Evolutionary conservation across 2,888 invertebrate species (phyloP), one percentile per base, ranked within the genome.

Genomic region (Leuctra nigra): DNA sequence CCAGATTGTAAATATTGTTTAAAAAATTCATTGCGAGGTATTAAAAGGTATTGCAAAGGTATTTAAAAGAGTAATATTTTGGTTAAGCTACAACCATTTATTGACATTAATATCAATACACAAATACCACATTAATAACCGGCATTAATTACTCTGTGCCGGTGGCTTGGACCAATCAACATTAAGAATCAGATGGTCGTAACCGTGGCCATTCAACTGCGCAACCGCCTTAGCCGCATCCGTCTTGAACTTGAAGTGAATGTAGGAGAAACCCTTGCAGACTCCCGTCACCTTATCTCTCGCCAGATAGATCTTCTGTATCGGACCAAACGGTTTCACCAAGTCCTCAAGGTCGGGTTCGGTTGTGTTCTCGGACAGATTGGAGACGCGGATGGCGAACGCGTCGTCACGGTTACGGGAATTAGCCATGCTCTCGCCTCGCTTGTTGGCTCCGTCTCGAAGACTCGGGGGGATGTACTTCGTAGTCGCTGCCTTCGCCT

Each of bases 161-260:
- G 84, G 86, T 39, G 91, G 91, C 70, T 95, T 97, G 1, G 97
- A 96, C 97, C 97, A 98, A 75, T 98, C 97, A n/a, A 97, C 99
- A 72, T 85, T 93, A 54, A 99, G 78, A 72, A 99, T 99, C 65
- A 99, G 83, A 77, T 99, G 97, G 75, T 98, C 97, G 70, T 96
- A 98, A 61, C 97, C 96, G 70, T 91, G 89, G 1, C 96, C 96
- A 68, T 96, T 87, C 13, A 98, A 80, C 54, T 81, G 81, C 59
- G 83, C 78, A 68, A 99, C 96, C 57, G 99, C 99, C 66, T 88
- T 84, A 3, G 91, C 89, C 41, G 97, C 97, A 74, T 95, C 93
- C 66, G 87, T 86, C 65, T 88, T 81, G 65, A 86, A 86, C 72
- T 91, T 91, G 75, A 94, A 99, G 68, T 97, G 98, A 59, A 99